Base-by-base conservation (phyloP, 1,140 invertebrate genomes). In the Heliconius hermathena region DNA sequence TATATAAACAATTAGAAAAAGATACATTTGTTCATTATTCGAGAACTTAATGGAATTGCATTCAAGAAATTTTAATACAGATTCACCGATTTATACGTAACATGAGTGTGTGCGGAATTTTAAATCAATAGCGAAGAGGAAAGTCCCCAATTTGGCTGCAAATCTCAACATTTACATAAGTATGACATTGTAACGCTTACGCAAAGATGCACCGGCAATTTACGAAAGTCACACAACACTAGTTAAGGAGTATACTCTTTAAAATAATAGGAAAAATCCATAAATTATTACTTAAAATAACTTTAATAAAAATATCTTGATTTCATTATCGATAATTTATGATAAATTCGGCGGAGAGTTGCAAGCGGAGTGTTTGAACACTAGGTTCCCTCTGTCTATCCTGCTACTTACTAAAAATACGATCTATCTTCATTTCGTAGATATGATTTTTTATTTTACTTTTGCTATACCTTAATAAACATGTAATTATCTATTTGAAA, bases 201-300 rank as follows among this genome's bases (percentile, higher is more conserved):
- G 91, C 86, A 91, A 93, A 85, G 85, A 90, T 91, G 86, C 88
- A 90, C 78, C 81, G 83, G 78, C 80, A 81, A 86, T 84, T 91
- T 89, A 84, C 85, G 89, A 89, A 90, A 92, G 75, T 71, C 77
- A 70, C 74, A 80, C 73, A 77, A 81, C 81, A 80, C 82, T 79
- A 81, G 82, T 82, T 85, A 83, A 84, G 57, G 74, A 75, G 46
- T 76, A 66, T 26, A 66, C 9, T 66, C 11, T 66, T 13, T 29
- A 66, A 26, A 66, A 66, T 26, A 20, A 13, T 41, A 41, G 38
- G 1, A 13, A 41, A 41, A 41, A 13, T 1, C 4, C 4, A 46
- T 46, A 46, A 46, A 16, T 16, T 46, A 46, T 16, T 46, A 4
- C 3, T 46, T 46, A 13, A 46, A 46, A 46, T 46, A 13, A 46